Evolutionary conservation across 1,140 invertebrate species (phyloP).

Genomic region (Ruditapes philippinarum): DNA sequence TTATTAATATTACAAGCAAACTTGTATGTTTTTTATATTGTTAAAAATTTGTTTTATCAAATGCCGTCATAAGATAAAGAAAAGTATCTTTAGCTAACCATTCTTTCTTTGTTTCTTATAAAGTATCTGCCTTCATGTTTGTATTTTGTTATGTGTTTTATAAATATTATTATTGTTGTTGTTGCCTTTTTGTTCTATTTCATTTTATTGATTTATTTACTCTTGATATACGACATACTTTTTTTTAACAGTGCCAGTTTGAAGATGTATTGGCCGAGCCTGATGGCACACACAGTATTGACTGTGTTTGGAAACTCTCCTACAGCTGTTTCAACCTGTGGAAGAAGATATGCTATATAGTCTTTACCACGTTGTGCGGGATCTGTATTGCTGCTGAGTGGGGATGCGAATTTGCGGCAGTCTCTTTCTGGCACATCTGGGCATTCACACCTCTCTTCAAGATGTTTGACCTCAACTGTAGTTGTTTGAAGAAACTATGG

Average conservation of each 20-base stretch:
- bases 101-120: too few relatives aligned
- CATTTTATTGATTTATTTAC: too few relatives aligned
- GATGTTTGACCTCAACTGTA: constrained; percentile 88
- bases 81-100: too few relatives aligned
- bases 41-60: too few relatives aligned
- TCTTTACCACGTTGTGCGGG: constrained; percentile 90
- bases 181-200: too few relatives aligned
- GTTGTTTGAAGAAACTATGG: constrained; percentile 89
- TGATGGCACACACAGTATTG: constrained; percentile 90
- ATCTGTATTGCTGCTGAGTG: constrained; percentile 90
- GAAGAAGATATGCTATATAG: constrained; percentile 91
- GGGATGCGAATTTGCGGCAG: constrained; percentile 91
- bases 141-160: too few relatives aligned
- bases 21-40: too few relatives aligned
- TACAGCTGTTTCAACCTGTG: constrained; percentile 90
- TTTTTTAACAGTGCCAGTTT: constrained; percentile 88
- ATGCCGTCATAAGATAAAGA: too few relatives aligned
- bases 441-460: constrained; percentile 79
- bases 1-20: too few relatives aligned
- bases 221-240: too few relatives aligned
- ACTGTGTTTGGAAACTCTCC: constrained; percentile 92
- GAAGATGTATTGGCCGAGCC: constrained; percentile 93
- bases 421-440: constrained; percentile 89
- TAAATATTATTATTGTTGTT: too few relatives aligned
- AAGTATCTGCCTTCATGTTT: too few relatives aligned